Evolutionary conservation across 2,888 invertebrate species (phyloP).

Genomic region (Trichacis sp.): DNA sequence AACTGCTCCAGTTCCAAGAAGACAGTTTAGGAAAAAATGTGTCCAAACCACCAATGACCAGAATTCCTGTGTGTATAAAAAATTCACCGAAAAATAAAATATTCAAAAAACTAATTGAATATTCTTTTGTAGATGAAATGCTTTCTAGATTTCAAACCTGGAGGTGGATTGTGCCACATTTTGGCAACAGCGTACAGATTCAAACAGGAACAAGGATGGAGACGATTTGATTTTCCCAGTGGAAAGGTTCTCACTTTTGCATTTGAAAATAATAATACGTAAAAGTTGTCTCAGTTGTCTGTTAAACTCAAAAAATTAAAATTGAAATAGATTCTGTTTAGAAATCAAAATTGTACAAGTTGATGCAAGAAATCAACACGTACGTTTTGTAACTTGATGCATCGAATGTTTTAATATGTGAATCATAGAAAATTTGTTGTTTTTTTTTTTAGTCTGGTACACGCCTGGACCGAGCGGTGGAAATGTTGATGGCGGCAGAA

Average conservation of each 20-base stretch:
- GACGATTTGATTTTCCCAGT: constrained; percentile 92
- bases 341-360: too few species aligned
- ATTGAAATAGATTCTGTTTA: too few species aligned
- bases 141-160: constrained; percentile 95
- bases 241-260: too few species aligned
- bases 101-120: too few species aligned
- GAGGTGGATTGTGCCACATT: constrained; percentile 93
- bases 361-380: too few species aligned
- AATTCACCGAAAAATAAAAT: not conserved
- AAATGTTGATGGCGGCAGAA: constrained; percentile 92
- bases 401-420: too few species aligned
- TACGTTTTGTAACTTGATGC: too few species aligned
- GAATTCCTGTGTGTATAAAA: constrained; percentile 85
- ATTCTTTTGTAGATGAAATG: constrained; percentile 91
- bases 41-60: constrained; percentile 86
- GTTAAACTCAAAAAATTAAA: too few species aligned
- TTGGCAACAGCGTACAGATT: constrained; percentile 94
- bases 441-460: constrained; percentile 79
- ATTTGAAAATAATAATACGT: too few species aligned
- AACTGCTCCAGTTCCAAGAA: constrained; percentile 96
- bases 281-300: too few species aligned
- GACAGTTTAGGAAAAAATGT: constrained; percentile 95
- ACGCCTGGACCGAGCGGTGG: constrained; percentile 90
- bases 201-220: constrained; percentile 95
- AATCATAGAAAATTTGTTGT: too few species aligned